Evolutionary conservation across 35 echinoderm and acorn worm species (phyloP), one percentile per base, ranked within the genome.

Genomic region (Apostichopus parvimensis): DNA sequence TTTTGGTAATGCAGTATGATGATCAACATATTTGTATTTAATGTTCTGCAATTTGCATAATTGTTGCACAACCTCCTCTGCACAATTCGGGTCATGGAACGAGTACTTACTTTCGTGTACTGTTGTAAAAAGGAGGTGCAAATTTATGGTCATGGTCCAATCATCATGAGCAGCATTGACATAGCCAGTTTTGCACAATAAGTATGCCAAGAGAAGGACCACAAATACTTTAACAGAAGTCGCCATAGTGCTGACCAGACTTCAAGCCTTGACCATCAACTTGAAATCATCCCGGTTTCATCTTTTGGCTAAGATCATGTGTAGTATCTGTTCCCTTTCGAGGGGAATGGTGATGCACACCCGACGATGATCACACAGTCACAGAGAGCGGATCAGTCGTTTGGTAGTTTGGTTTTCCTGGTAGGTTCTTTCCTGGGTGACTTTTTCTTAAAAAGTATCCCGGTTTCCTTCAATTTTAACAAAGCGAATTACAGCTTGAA

Each of bases 401-500:
- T 25, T 25, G 24, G 24, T 25, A 25, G 24, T 25, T 25, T 25
- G 24, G 24, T 25, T 25, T 25, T 25, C 24, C n/a, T n/a, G n/a
- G 24, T 25, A 25, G 24, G 24, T 25, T 25, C 24, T 25, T 25
- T 25, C 24, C 24, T 25, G 24, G 24, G 24, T 25, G 24, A 25
- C 24, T 25, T 25, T 25, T 25, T 25, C 24, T 25, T 25, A 25
- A 25, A 25, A 25, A 25, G 24, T 25, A 45, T 45, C 34, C 34
- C 34, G 34, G 34, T 45, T 45, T 45, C 34, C 34, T 66, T 87
- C 18, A 12, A 18, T 6, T 8, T 58, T 62, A 18, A 87, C 83
- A 87, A 87, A 87, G 54, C 83, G 56, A 8, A 87, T 13, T 6
- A 87, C 22, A 10, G 60, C 25, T 15, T 87, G 83, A 18, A 10